A percentile compares a stretch with the other conserved stretches of the same genome.
phyloP scores from a whole-genome alignment of 2,113 vertebrate genomes.

The Aviceda subcristata region DNA sequence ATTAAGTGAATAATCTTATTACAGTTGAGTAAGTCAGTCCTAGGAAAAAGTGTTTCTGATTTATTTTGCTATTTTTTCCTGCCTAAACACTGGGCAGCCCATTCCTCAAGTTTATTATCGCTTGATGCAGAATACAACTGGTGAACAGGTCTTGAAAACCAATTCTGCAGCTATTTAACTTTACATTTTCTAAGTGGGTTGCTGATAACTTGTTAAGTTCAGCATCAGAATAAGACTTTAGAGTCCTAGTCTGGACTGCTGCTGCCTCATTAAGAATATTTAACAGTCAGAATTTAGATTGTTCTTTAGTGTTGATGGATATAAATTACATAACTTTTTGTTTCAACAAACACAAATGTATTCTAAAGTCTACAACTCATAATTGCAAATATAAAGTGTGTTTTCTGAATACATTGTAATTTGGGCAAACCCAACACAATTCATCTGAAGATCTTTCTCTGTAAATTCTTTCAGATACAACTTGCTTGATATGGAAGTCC shows the following conservation, averaged over 20 bases:
- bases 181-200: not conserved
- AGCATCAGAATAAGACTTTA: not conserved
- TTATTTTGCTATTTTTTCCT: slow-evolving; percentile 11
- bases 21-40: not conserved
- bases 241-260: not conserved
- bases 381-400: not conserved
- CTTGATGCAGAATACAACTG: not conserved
- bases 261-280: not conserved
- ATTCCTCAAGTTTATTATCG: not conserved
- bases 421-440: not conserved
- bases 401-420: not conserved
- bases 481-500: not conserved
- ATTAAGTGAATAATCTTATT: not conserved
- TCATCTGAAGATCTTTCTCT: not conserved
- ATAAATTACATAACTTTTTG: not conserved
- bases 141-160: not conserved
- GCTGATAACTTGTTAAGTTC: not conserved
- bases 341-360: not conserved
- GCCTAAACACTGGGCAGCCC: not conserved
- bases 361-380: not conserved
- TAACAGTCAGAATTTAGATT: not conserved
- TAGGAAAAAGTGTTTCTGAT: not conserved
- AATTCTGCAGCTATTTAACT: not conserved
- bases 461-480: not conserved
- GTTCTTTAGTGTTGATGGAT: not conserved